Evolutionary conservation across 2,888 invertebrate genomes (phyloP).

Genomic region (Platerodrilus igneus): DNA sequence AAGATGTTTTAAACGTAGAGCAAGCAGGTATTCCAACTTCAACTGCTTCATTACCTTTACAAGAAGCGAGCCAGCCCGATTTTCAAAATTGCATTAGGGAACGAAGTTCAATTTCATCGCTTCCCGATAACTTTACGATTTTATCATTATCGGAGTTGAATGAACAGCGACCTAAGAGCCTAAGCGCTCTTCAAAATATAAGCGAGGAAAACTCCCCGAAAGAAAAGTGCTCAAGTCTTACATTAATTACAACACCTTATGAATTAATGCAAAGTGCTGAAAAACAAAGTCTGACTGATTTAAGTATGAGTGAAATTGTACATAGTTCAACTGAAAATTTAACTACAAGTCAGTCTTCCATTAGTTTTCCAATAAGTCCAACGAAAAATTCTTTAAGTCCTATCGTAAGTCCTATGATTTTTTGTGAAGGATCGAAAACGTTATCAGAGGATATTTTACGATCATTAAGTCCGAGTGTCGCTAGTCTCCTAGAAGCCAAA

Average conservation of each 20-base stretch:
- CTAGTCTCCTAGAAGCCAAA: slow-evolving; percentile 37
- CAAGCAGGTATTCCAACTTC: slow-evolving; percentile 54
- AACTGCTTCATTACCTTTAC: slow-evolving; percentile 55
- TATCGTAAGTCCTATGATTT: slow-evolving; percentile 41
- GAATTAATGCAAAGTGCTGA: slow-evolving; percentile 38
- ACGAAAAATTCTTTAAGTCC: slow-evolving; percentile 40
- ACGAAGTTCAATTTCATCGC: slow-evolving; percentile 13
- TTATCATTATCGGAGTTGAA: slow-evolving; percentile 3
- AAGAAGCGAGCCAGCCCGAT: slow-evolving; percentile 55
- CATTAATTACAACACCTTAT: slow-evolving; percentile 23
- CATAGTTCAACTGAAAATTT: slow-evolving; percentile 40
- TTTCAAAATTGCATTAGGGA: slow-evolving; percentile 21
- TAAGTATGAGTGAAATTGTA: slow-evolving; percentile 41
- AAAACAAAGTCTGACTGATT: slow-evolving; percentile 34
- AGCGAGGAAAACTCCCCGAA: too few species aligned
- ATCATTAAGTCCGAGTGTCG: slow-evolving; percentile 28
- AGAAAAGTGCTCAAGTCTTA: slow-evolving; percentile 10
- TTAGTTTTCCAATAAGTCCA: slow-evolving; percentile 41
- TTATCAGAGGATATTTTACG: slow-evolving; percentile 26
- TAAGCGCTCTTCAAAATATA: slow-evolving; percentile 41
- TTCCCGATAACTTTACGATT: slow-evolving; percentile 10
- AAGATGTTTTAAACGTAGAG: slow-evolving; percentile 56
- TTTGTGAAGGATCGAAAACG: slow-evolving; percentile 24
- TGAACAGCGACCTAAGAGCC: slow-evolving; percentile 41
- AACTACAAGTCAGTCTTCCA: slow-evolving; percentile 49